Evolutionary conservation across 1,140 invertebrate species (phyloP).

Genomic region (Rhagoletis zephyria): DNA sequence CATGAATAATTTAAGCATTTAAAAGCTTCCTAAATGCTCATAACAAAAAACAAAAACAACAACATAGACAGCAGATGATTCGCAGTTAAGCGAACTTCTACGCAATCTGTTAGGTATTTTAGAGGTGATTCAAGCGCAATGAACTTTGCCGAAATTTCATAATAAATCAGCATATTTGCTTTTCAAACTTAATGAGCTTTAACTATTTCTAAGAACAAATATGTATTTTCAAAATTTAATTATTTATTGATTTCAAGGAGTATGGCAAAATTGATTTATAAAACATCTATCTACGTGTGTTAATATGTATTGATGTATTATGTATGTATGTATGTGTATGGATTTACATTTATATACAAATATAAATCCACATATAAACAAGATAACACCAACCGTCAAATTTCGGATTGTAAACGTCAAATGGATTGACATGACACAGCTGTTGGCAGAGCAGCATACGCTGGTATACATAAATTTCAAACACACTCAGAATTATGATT

Average conservation of each 20-base stretch:
- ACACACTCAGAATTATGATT: background rate
- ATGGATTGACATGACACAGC: conserved; percentile 28
- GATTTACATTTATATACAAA: background rate
- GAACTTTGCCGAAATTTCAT: too few relatives aligned
- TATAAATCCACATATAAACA: background rate
- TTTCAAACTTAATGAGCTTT: too few relatives aligned
- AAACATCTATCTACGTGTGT: too few relatives aligned
- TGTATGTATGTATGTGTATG: too few relatives aligned
- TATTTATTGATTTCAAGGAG: too few relatives aligned
- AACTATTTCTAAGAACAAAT: too few relatives aligned
- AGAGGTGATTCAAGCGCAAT: too few relatives aligned
- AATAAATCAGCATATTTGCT: too few relatives aligned
- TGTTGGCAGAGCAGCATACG: background rate
- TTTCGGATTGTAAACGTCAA: conserved; percentile 10
- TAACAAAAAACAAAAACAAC: background rate
- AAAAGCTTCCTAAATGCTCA: background rate
- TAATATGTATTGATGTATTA: too few relatives aligned
- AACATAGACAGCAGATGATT: background rate
- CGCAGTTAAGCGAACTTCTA: background rate
- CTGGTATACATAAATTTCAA: background rate
- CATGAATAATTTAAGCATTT: background rate
- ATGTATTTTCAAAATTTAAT: too few relatives aligned
- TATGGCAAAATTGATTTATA: too few relatives aligned
- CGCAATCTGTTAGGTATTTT: background rate
- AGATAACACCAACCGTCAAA: background rate